Percentiles rank a stretch among this genome's conserved stretches.
These are phyloP conservation scores for Oikopleura albicans DNA, from an alignment of 23 tunicate species.

Conservation along the genomic window DNA sequence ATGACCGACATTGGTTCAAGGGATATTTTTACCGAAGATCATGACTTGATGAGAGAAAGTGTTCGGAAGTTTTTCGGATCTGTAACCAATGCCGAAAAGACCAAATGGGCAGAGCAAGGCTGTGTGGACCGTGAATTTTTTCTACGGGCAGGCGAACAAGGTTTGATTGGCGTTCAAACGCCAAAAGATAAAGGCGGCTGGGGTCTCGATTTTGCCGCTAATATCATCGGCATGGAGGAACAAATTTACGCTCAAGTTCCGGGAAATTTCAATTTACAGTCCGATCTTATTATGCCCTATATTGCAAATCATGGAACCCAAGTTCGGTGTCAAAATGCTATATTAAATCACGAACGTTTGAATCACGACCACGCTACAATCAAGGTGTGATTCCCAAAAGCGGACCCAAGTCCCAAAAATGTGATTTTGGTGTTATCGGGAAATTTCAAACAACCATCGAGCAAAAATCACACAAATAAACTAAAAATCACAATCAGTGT, in stretches of 20 bases:
- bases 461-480: too few species aligned
- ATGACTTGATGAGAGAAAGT: conserved; percentile 67
- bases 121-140: conserved; percentile 31
- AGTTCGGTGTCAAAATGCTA: conserved; percentile 18
- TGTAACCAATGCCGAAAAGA: conserved; percentile 45
- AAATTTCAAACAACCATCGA: too few species aligned
- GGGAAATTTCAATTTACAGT: not conserved
- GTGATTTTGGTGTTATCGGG: too few species aligned
- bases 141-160: not conserved
- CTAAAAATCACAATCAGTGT: too few species aligned
- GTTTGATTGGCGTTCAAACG: not conserved
- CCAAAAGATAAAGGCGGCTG: not conserved
- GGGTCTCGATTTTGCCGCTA: not conserved
- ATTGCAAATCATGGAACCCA: conserved; percentile 65
- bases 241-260: not conserved
- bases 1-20: conserved; percentile 78
- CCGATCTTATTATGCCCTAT: conserved; percentile 92
- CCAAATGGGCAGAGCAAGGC: conserved; percentile 69
- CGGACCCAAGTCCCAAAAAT: too few species aligned
- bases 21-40: conserved; percentile 44
- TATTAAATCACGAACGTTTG: too few species aligned
- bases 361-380: too few species aligned
- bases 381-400: too few species aligned
- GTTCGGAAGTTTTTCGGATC: conserved; percentile 58
- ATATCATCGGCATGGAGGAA: not conserved